These are phyloP conservation scores for Anser cygnoides DNA, from an alignment of 2,113 vertebrate species.

Conservation along the genomic window DNA sequence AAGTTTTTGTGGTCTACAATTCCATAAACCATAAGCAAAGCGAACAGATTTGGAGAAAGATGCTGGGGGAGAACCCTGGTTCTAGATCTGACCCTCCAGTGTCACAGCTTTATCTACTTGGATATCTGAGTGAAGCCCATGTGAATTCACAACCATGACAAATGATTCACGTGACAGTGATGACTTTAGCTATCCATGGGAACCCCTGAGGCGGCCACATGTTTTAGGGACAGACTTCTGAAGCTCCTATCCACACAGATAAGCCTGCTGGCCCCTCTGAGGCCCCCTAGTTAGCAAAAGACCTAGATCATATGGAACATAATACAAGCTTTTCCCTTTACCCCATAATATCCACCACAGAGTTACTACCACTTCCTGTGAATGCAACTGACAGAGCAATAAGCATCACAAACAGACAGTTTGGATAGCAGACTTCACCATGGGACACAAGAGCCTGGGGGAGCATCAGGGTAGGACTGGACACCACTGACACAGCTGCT, in stretches of 20 bases:
- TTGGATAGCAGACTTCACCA: background rate
- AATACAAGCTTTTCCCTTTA: background rate
- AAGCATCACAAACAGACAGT: background rate
- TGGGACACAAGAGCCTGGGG: background rate
- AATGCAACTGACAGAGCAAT: background rate
- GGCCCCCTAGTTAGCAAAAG: background rate
- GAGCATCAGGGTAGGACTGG: background rate
- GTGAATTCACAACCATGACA: background rate
- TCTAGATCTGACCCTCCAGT: background rate
- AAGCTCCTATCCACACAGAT: background rate
- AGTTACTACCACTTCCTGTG: background rate
- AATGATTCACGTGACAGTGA: too few species aligned
- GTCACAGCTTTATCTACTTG: background rate
- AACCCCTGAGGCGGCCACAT: background rate
- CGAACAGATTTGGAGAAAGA: background rate
- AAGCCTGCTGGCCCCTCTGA: background rate
- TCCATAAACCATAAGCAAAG: background rate
- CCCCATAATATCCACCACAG: background rate
- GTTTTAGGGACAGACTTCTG: background rate
- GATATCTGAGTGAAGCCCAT: background rate
- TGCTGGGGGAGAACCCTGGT: background rate
- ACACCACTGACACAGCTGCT: background rate
- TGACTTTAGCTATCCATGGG: background rate
- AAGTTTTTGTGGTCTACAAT: background rate
- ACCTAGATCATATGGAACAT: background rate